Percentiles rank a stretch among this genome's conserved stretches.
Evolutionary conservation across 1,140 invertebrate species (phyloP).

Genomic region (Oncopodura yosiiana): DNA sequence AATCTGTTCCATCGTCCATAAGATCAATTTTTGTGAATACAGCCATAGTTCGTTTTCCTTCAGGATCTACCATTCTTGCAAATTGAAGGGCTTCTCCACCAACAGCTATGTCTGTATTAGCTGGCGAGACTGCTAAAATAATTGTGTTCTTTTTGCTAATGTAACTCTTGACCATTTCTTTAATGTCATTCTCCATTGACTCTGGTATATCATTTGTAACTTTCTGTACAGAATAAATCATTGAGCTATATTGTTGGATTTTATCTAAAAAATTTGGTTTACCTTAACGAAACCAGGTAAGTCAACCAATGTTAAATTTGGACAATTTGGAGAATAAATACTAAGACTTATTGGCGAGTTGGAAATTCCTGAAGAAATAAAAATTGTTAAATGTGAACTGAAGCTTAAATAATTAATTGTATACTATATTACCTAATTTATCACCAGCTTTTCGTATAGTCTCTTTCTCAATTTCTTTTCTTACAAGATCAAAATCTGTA

Average conservation of each 20-base stretch:
- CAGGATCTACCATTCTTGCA: conserved; percentile 47
- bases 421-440: conserved; percentile 2
- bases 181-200: conserved; percentile 40
- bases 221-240: conserved; percentile 25
- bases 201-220: conserved; percentile 40
- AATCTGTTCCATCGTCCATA: conserved; percentile 96
- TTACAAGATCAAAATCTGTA: conserved; percentile 9
- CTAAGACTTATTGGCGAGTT: conserved; percentile 7
- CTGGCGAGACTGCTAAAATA: conserved; percentile 46
- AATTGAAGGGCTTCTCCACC: conserved; percentile 50
- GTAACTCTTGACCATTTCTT: conserved; percentile 37
- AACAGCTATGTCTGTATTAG: conserved; percentile 51
- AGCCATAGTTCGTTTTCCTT: conserved; percentile 51
- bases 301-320: conserved; percentile 17
- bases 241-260: background rate
- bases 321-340: conserved; percentile 4
- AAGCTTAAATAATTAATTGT: no score
- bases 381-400: no score
- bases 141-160: conserved; percentile 40
- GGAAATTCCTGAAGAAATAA: no score
- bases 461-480: conserved; percentile 5
- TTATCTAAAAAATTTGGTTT: background rate
- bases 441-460: background rate
- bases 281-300: conserved; percentile 16
- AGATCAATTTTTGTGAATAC: conserved; percentile 78